A percentile compares a stretch with the other conserved stretches of the same genome.
These are phyloP conservation scores for Penaeus monodon DNA, from an alignment of 2,888 invertebrate species.

Conservation along the genomic window DNA sequence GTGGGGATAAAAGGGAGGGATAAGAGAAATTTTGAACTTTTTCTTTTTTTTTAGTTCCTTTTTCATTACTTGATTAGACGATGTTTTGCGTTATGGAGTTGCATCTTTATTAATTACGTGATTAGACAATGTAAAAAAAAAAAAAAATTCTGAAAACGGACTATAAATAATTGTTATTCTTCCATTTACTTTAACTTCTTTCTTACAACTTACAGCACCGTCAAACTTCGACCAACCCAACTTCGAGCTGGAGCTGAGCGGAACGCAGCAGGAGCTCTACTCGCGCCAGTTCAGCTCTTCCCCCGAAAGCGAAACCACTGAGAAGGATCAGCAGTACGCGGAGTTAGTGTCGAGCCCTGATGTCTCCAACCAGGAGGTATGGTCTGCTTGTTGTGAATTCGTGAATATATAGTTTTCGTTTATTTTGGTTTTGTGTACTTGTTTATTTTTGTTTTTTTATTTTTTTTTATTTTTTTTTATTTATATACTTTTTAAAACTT, in stretches of 20 bases:
- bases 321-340: conserved; percentile 58
- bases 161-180: no score
- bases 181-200: background rate
- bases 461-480: no score
- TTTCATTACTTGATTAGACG: background rate
- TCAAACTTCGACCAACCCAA: conserved; percentile 67
- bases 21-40: no score
- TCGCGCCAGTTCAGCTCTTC: conserved; percentile 74
- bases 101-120: no score
- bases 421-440: background rate
- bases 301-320: conserved; percentile 63
- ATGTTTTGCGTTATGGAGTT: no score
- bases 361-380: conserved; percentile 62
- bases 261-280: conserved; percentile 81
- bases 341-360: conserved; percentile 64
- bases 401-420: background rate
- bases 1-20: no score
- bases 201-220: conserved; percentile 23
- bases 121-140: no score
- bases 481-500: no score
- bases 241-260: conserved; percentile 81
- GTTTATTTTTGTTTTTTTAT: no score
- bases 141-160: no score
- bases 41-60: no score
- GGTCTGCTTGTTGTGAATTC: background rate